These are phyloP conservation scores for Struthidea cinerea DNA, from an alignment of 2,113 vertebrate genomes.

Conservation along the genomic window DNA sequence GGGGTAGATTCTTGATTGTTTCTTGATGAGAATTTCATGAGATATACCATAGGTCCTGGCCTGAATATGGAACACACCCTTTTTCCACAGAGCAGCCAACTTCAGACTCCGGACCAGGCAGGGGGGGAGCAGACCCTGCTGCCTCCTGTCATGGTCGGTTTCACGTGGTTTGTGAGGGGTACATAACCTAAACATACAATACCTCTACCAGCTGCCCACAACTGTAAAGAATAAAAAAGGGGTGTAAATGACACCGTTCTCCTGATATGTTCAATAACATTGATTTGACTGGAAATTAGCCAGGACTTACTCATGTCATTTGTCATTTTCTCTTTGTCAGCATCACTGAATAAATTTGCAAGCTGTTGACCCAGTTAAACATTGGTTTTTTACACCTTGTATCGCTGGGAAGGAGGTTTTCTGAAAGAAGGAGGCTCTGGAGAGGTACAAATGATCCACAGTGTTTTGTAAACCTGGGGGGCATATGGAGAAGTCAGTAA, in stretches of 20 bases:
- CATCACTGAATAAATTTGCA: constrained; percentile 4
- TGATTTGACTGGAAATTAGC: constrained; percentile 22
- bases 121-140: background rate
- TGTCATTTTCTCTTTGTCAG: background rate
- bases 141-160: background rate
- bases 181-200: background rate
- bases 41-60: background rate
- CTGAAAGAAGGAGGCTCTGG: background rate
- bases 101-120: background rate
- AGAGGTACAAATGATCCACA: background rate
- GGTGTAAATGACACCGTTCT: background rate
- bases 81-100: background rate
- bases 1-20: background rate
- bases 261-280: background rate
- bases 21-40: background rate
- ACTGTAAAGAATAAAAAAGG: background rate
- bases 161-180: background rate
- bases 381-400: background rate
- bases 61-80: background rate
- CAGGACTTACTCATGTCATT: background rate
- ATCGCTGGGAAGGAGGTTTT: background rate
- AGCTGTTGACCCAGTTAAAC: constrained; percentile 3
- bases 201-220: background rate
- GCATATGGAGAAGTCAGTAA: background rate
- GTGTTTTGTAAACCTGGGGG: background rate